Conservation (phyloP, 2,888 invertebrate genomes). For the Schrankia costaestrigalis region DNA sequence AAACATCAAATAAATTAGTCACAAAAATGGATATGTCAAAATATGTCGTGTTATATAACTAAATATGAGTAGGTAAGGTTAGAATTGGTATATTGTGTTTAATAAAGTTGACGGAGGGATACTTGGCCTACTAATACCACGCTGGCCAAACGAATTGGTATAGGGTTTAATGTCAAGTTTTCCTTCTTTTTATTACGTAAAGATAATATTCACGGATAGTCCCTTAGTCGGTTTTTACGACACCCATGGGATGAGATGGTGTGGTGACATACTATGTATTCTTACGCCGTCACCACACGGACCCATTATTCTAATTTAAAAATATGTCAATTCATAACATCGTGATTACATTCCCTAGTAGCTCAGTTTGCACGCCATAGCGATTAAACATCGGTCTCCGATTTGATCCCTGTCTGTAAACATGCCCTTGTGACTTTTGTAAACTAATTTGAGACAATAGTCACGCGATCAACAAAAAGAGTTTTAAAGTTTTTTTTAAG, state of each 20-base stretch:
- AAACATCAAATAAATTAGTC: slow-evolving; percentile 45
- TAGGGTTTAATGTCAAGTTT: too few relatives aligned
- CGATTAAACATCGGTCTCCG: slow-evolving; percentile 52
- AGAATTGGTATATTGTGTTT: slow-evolving; percentile 27
- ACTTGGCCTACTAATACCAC: too few relatives aligned
- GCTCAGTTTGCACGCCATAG: slow-evolving; percentile 53
- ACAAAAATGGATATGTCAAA: slow-evolving; percentile 53
- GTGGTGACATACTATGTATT: too few relatives aligned
- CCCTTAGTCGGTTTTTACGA: too few relatives aligned
- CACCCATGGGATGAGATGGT: too few relatives aligned
- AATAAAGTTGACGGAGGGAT: too few relatives aligned
- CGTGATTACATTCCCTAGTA: slow-evolving; percentile 29
- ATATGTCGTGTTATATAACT: slow-evolving; percentile 28
- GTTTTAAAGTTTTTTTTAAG: slow-evolving; percentile 25
- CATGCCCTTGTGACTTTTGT: slow-evolving; percentile 60
- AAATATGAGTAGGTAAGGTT: slow-evolving; percentile 22
- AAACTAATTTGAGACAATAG: slow-evolving; percentile 58
- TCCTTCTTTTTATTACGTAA: too few relatives aligned
- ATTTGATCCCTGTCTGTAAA: slow-evolving; percentile 46
- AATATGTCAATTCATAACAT: slow-evolving; percentile 10
- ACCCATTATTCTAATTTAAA: too few relatives aligned
- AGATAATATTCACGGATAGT: too few relatives aligned
- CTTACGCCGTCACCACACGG: too few relatives aligned
- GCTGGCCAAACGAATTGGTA: too few relatives aligned
- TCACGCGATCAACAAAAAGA: slow-evolving; percentile 56